phyloP scores from a whole-genome alignment of 2,888 invertebrate genomes.

The Noctua pronuba region DNA sequence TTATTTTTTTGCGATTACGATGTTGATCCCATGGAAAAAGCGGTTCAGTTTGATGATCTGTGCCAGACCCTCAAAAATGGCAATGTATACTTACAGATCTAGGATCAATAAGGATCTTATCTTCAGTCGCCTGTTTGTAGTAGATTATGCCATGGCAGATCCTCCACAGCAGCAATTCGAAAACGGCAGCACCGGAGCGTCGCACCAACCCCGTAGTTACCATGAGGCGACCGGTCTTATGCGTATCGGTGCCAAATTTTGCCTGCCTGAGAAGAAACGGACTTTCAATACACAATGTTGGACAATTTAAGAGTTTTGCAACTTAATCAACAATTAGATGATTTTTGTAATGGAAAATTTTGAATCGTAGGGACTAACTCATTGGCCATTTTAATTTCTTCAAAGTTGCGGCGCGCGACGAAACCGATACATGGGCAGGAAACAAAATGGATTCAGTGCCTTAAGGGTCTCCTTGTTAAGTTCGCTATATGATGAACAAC shows the following conservation, averaged over 20 bases:
- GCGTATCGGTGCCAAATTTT: too few relatives aligned
- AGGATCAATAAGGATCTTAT: conserved; percentile 94
- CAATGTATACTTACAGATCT: conserved; percentile 90
- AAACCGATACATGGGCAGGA: neutral
- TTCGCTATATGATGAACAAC: neutral
- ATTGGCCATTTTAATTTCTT: neutral
- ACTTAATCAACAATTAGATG: neutral
- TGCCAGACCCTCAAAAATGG: neutral
- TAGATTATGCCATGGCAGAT: conserved; percentile 95
- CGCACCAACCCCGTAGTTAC: conserved; percentile 81
- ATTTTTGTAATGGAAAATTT: neutral
- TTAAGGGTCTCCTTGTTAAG: neutral
- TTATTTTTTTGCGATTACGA: neutral
- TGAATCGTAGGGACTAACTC: neutral
- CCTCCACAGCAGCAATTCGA: conserved; percentile 86
- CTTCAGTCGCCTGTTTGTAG: conserved; percentile 94
- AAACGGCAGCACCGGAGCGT: conserved; percentile 74
- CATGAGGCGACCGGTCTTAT: conserved; percentile 74
- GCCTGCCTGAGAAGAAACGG: conserved; percentile 14
- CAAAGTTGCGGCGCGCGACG: neutral
- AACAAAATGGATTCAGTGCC: neutral
- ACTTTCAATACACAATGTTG: neutral
- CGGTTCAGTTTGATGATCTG: neutral
- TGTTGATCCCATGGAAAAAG: neutral
- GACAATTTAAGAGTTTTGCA: too few relatives aligned